A percentile compares a stretch with the other conserved stretches of the same genome.
These are phyloP conservation scores for Syncerus caffer DNA, from an alignment of 2,797 vertebrate genomes.

Conservation along the genomic window DNA sequence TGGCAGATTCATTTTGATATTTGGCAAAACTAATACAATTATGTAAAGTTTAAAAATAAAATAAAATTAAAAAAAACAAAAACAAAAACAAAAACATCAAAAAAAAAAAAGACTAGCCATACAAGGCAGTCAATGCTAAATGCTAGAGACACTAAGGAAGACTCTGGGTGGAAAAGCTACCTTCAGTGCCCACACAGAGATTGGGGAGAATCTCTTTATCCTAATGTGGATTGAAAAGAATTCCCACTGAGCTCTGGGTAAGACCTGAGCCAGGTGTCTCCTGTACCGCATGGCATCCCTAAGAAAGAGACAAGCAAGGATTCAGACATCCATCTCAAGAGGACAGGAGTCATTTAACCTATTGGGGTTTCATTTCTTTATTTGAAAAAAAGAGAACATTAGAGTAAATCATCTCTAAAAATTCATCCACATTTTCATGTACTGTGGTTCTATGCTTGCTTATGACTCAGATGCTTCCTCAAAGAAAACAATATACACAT, in stretches of 20 bases:
- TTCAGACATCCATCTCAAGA: neutral
- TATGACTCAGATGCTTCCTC: slow-evolving; percentile 26
- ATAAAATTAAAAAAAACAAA: too few relatives aligned
- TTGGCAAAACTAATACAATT: too few relatives aligned
- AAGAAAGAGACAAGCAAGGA: neutral
- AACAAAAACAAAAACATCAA: too few relatives aligned
- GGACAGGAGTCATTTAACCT: neutral
- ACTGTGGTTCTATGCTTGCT: neutral
- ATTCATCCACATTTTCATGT: neutral
- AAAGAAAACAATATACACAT: slow-evolving; percentile 33
- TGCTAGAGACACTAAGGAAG: neutral
- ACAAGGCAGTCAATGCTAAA: neutral
- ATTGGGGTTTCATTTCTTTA: neutral
- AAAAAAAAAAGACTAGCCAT: neutral
- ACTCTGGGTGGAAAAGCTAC: neutral
- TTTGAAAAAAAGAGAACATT: slow-evolving; percentile 3
- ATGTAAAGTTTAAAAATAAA: too few relatives aligned
- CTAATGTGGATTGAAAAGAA: neutral
- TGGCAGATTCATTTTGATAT: too few relatives aligned
- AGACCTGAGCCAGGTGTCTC: neutral
- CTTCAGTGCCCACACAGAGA: neutral
- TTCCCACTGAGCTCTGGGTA: neutral
- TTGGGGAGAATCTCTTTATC: neutral
- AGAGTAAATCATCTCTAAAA: slow-evolving; percentile 5
- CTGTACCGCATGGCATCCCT: neutral